Percentiles rank a stretch among this genome's conserved stretches.
These are phyloP conservation scores for Meles meles DNA, from an alignment of 2,113 vertebrate species.

Conservation along the genomic window DNA sequence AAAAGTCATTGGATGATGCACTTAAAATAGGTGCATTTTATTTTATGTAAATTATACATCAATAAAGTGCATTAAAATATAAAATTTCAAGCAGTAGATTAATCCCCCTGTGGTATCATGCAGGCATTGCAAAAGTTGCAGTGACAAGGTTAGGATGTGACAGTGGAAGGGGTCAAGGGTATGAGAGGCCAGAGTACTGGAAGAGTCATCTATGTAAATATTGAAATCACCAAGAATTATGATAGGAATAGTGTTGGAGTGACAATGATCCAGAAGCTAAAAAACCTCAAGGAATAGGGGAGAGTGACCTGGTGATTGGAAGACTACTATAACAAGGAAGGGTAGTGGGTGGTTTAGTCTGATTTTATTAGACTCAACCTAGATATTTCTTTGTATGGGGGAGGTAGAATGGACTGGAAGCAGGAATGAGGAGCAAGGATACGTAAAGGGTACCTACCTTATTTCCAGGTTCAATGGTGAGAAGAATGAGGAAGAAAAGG, in stretches of 20 bases:
- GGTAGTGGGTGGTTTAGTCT: not conserved
- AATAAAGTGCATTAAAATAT: not conserved
- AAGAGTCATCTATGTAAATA: not conserved
- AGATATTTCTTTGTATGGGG: not conserved
- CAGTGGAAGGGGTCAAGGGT: not conserved
- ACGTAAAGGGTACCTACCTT: not conserved
- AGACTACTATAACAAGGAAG: not conserved
- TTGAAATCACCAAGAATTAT: not conserved
- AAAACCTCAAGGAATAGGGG: not conserved
- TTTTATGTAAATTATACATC: not conserved
- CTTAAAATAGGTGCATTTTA: not conserved
- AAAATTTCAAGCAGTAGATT: not conserved
- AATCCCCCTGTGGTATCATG: not conserved
- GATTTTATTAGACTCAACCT: not conserved
- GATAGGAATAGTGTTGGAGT: not conserved
- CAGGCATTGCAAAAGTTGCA: not conserved
- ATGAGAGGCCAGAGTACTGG: not conserved
- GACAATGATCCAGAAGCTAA: not conserved
- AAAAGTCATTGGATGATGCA: not conserved
- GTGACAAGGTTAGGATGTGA: not conserved
- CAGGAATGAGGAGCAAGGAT: not conserved
- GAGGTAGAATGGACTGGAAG: not conserved
- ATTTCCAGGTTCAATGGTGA: not conserved
- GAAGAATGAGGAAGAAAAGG: not conserved
- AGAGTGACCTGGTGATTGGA: not conserved